Evolutionary conservation across 2,888 invertebrate species (phyloP).

Genomic region (Calliphora vomitoria): DNA sequence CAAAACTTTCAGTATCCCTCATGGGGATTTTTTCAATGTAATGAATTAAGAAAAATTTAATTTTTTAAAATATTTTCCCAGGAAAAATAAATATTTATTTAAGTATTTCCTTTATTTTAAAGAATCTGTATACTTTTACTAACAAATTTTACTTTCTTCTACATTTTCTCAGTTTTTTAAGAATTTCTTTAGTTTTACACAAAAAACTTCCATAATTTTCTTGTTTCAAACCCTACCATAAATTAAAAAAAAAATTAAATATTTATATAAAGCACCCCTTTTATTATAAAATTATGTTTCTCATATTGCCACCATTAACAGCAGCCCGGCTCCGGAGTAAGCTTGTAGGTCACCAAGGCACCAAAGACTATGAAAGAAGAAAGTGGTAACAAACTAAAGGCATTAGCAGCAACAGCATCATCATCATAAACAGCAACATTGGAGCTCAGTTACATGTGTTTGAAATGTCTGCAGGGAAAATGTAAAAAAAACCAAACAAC

Average conservation of each 20-base stretch:
- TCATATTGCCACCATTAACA: slow-evolving; percentile 24
- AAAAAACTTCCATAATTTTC: neutral
- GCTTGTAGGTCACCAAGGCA: slow-evolving; percentile 30
- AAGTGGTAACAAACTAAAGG: slow-evolving; percentile 17
- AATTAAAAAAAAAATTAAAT: neutral
- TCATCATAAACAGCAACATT: slow-evolving; percentile 18
- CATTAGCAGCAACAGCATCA: neutral
- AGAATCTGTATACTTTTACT: neutral
- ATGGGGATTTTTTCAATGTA: too few species aligned
- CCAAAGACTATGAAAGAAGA: neutral
- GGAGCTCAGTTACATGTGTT: slow-evolving; percentile 14
- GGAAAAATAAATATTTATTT: too few species aligned
- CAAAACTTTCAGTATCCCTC: too few species aligned
- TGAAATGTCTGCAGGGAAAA: slow-evolving; percentile 9
- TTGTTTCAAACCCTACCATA: neutral
- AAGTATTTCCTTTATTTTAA: too few species aligned
- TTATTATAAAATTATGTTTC: slow-evolving; percentile 6
- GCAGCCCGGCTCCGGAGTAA: neutral
- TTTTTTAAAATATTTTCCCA: too few species aligned
- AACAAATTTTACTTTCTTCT: neutral
- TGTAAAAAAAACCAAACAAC: neutral
- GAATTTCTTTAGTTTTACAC: neutral
- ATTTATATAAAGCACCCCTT: neutral
- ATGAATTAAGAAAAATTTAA: too few species aligned
- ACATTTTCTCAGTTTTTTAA: neutral